Evolutionary conservation across 2,888 invertebrate genomes (phyloP), one percentile per base, ranked within the genome.

Genomic region (Polietes domitor): DNA sequence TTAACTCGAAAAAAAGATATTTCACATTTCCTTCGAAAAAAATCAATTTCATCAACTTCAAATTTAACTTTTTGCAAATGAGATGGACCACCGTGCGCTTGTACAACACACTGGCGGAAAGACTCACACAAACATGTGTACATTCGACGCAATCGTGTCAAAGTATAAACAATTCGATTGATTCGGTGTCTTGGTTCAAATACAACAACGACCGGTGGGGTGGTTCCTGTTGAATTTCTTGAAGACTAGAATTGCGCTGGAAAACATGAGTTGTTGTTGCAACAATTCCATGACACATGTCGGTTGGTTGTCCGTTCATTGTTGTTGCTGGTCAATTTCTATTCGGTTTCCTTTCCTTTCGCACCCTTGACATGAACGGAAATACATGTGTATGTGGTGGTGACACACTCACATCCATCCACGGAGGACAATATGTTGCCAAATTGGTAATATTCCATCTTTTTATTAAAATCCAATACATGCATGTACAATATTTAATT

Each of bases 371-470:
- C 15, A 47, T 2, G 12, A 47, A 47, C 47, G n/a, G 32, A 12
- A 7, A 41, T 41, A 41, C 12, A 41, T 41, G 41, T 41, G 2
- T 41, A 41, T 47, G 47, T 12, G 47, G 47, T 12, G 47, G n/a
- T 47, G 47, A 47, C 47, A 63, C 28, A 58, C 17, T 41, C 37
- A 47, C 47, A 63, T 47, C n/a, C 58, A 41, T 26, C 21, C 3
- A 26, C 21, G 53, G 58, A 9, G 47, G 43, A 43, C 76, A 77
- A 77, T 37, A 70, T 68, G 76, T 68, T 55, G 32, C 76, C 58
- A 58, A 55, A 58, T 58, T 58, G 58, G 15, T 15, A 26, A 61
- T 61, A 24, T 26, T n/a, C n/a, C n/a, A n/a, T n/a, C n/a, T 73
- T 58, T 58, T 41, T 21, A 21, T 15, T 47, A 47, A 47, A 47